Percentiles rank a stretch among this genome's conserved stretches.
Evolutionary conservation across 1,140 invertebrate species (phyloP).

Genomic region (Magallana gigas): DNA sequence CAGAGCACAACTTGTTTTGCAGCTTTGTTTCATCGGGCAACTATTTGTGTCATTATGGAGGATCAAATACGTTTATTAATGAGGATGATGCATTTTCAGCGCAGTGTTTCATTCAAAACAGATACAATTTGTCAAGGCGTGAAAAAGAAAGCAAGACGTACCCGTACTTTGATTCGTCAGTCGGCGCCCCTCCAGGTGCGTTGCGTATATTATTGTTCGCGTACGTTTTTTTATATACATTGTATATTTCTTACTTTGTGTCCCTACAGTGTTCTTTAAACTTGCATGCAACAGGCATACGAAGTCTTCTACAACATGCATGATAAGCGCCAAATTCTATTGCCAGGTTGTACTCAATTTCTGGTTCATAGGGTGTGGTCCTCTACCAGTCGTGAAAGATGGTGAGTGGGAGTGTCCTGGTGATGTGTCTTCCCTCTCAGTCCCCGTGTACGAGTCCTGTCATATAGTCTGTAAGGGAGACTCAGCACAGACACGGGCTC

Average conservation of each 20-base stretch:
- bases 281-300: too few relatives aligned
- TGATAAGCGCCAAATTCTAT: too few relatives aligned
- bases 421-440: neutral
- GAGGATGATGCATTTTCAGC: neutral
- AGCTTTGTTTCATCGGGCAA: neutral
- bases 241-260: too few relatives aligned
- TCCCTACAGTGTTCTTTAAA: too few relatives aligned
- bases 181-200: neutral
- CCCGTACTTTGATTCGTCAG: neutral
- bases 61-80: neutral
- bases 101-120: neutral
- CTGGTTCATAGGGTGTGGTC: conserved; percentile 2
- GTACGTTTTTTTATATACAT: too few relatives aligned
- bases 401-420: neutral
- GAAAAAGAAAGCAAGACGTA: neutral
- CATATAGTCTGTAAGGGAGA: neutral
- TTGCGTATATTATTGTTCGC: too few relatives aligned
- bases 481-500: neutral
- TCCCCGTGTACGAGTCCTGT: conserved; percentile 1
- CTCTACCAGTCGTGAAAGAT: neutral
- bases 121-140: neutral
- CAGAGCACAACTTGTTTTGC: too few relatives aligned
- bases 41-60: neutral
- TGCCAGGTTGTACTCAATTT: neutral
- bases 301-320: too few relatives aligned